Evolutionary conservation across 2,888 invertebrate species (phyloP), one percentile per base, ranked within the genome.

Genomic region (Macrostomum cliftonense): DNA sequence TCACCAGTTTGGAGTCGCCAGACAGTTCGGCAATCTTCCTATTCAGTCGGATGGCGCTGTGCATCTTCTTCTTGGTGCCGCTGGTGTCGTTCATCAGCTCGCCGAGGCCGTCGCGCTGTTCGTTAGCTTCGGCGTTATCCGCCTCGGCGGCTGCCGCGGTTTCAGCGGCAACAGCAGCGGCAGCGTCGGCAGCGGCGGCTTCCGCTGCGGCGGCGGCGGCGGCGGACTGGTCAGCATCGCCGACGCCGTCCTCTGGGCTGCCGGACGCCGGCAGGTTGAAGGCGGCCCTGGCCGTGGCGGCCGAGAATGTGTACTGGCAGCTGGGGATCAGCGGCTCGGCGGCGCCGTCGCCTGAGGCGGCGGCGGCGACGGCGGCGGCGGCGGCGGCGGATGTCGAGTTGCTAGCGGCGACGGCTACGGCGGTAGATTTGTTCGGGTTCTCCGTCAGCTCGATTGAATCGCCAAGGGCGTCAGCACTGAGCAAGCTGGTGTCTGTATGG

Each of bases 41-140:
- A 14, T 50, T 50, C n/a, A 50, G 37, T 51, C 42, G 28, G 20
- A 50, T 49, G 2, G 50, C 50, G 40, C 40, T 50, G 37, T 50
- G 50, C 42, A 50, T 39, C 28, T 51, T 50, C 55, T 55, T 53
- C 45, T 56, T 40, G 4, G n/a, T 46, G 16, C 20, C 44, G 14
- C 16, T 45, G 45, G 2, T 5, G 14, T 38, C 14, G 40, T 9
- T 9, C 2, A 9, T 19, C 17, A 17, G 17, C 5, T 16, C 16
- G 19, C 17, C 40, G 40, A 40, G 17, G 19, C 17, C 40, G 19
- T 17, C 16, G 5, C 5, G 5, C 40, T 16, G 40, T 17, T 19
- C 13, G 13, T 13, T 13, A 38, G 39, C 13, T n/a, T 13, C 19
- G 9, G 40, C 16, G 16, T 16, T 17, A 9, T 2, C 40, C 17